Evolutionary conservation across 1,140 invertebrate genomes (phyloP).

Genomic region (Eriocheir sinensis): DNA sequence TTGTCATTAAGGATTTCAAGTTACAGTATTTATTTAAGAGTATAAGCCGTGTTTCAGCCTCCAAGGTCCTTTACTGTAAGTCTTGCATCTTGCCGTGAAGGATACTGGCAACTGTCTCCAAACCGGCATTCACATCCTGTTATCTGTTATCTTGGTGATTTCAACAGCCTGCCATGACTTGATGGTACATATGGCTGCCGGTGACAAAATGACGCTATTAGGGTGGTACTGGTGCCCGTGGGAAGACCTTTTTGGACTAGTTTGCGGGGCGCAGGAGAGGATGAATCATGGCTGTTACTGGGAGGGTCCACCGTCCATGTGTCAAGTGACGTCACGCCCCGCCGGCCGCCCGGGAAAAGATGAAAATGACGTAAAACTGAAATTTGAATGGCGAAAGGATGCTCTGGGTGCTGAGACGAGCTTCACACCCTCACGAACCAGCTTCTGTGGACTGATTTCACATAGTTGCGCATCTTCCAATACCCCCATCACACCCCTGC

Average conservation of each 20-base stretch:
- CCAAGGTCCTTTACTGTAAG: not conserved
- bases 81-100: not conserved
- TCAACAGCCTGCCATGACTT: conserved; percentile 49
- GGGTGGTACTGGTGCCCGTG: too few species aligned
- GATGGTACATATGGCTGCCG: not conserved
- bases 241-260: conserved; percentile 17
- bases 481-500: too few species aligned
- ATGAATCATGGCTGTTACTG: conserved; percentile 76
- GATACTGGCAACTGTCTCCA: not conserved
- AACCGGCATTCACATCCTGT: conserved; percentile 51
- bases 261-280: conserved; percentile 67
- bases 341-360: conserved; percentile 49
- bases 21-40: not conserved
- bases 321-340: conserved; percentile 71
- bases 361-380: conserved; percentile 38
- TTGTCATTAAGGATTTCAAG: not conserved
- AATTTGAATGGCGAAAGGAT: not conserved
- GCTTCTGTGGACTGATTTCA: too few species aligned
- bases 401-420: too few species aligned
- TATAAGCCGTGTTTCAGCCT: not conserved
- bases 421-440: too few species aligned
- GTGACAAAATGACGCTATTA: not conserved
- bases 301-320: conserved; percentile 76
- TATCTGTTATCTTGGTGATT: conserved; percentile 72
- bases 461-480: too few species aligned